Percentiles rank a stretch among this genome's conserved stretches.
These are phyloP conservation scores for Temnopleurus reevesii DNA, from an alignment of 53 echinoderm and acorn worm species.

Conservation along the genomic window DNA sequence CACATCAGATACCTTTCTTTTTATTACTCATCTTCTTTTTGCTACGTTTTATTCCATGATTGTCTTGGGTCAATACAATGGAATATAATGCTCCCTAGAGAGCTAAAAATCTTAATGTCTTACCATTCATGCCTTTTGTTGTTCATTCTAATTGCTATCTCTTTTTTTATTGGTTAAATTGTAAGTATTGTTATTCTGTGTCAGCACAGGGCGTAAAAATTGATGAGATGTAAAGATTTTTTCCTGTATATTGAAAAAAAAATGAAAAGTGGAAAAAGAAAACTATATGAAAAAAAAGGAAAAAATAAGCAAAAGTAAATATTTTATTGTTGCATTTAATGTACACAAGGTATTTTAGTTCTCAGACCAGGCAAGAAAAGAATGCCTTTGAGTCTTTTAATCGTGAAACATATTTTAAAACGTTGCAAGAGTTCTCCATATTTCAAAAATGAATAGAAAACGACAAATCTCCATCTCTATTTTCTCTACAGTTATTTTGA, in stretches of 20 bases:
- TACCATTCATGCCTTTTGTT: constrained; percentile 13
- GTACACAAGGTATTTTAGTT: constrained; percentile 41
- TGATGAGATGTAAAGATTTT: constrained; percentile 55
- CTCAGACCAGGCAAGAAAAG: not conserved
- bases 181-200: not conserved
- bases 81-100: not conserved
- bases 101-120: not conserved
- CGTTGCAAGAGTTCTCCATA: not conserved
- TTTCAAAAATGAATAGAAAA: constrained; percentile 17
- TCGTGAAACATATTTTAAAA: constrained; percentile 22
- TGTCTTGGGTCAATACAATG: not conserved
- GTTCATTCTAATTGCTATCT: not conserved
- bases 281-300: not conserved
- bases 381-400: not conserved
- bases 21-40: not conserved
- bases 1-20: no score
- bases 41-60: not conserved
- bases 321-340: constrained; percentile 29
- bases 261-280: not conserved
- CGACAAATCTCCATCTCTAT: constrained; percentile 8
- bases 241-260: constrained; percentile 39
- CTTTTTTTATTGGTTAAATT: constrained; percentile 1
- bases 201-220: not conserved
- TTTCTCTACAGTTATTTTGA: constrained; percentile 13
- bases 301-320: constrained; percentile 1